These are phyloP conservation scores for Calameuta idolon DNA, from an alignment of 2,888 invertebrate species.

Conservation along the genomic window DNA sequence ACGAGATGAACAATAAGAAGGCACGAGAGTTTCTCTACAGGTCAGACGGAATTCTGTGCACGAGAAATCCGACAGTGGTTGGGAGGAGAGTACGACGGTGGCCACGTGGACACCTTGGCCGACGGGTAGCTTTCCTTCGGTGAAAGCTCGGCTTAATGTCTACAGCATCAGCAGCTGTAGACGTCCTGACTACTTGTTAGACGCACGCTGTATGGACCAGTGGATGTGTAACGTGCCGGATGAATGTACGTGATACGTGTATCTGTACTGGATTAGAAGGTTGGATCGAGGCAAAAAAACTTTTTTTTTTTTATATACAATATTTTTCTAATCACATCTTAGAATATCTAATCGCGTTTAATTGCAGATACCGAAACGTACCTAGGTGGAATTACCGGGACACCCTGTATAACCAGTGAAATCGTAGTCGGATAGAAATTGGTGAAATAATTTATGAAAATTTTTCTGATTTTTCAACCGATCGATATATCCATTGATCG, in stretches of 20 bases:
- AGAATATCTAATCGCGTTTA: background rate
- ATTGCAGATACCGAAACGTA: background rate
- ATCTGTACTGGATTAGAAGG: background rate
- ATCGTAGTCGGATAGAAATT: background rate
- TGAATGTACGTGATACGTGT: background rate
- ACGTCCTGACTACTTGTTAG: background rate
- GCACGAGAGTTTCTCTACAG: background rate
- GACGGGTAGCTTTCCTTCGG: slow-evolving; percentile 58
- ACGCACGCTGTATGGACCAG: background rate
- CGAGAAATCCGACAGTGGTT: background rate
- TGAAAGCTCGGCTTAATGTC: slow-evolving; percentile 46
- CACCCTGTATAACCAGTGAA: background rate
- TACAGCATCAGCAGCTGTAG: background rate
- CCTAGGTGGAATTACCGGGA: background rate
- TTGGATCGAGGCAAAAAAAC: background rate
- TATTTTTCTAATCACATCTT: no score
- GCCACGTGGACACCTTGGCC: slow-evolving; percentile 45
- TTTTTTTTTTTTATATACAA: no score
- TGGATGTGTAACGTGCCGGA: background rate
- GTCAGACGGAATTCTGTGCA: background rate
- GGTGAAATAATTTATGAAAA: no score
- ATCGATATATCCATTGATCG: background rate
- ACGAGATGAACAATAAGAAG: background rate
- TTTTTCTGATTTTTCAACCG: no score
- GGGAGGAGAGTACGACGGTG: background rate